These are phyloP conservation scores for Ostrea edulis DNA, from an alignment of 1,140 invertebrate species.

Conservation along the genomic window DNA sequence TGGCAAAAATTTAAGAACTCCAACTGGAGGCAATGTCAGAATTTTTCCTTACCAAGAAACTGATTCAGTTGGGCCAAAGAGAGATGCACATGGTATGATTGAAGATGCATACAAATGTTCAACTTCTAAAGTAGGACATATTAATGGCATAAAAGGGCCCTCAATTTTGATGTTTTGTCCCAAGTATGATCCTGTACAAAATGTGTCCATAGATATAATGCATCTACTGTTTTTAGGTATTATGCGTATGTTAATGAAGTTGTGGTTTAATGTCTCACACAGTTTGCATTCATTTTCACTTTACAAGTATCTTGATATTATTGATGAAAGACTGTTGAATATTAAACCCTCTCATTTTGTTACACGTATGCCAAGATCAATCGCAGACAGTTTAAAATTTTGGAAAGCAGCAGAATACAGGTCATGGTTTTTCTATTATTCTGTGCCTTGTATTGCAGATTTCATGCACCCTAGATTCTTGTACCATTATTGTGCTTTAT, in stretches of 20 bases:
- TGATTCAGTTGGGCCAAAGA: constrained; percentile 31
- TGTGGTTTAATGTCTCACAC: constrained; percentile 31
- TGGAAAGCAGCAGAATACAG: constrained; percentile 50
- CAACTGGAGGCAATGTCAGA: constrained; percentile 35
- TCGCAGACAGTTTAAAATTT: constrained; percentile 41
- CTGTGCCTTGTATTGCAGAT: constrained; percentile 19
- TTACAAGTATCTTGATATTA: neutral
- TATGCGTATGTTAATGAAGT: constrained; percentile 35
- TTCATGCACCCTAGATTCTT: constrained; percentile 13
- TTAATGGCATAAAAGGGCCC: constrained; percentile 46
- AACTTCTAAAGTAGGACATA: neutral
- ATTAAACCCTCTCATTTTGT: constrained; percentile 44
- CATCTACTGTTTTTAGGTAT: constrained; percentile 40
- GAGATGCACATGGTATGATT: constrained; percentile 2
- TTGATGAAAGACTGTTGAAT: constrained; percentile 27
- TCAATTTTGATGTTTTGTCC: constrained; percentile 40
- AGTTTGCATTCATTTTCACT: constrained; percentile 32
- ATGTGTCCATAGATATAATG: constrained; percentile 49
- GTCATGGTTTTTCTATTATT: constrained; percentile 41
- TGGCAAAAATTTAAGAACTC: constrained; percentile 31
- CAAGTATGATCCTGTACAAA: constrained; percentile 15
- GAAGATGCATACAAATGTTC: neutral
- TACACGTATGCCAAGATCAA: constrained; percentile 40
- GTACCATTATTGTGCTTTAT: constrained; percentile 41
- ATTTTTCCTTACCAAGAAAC: constrained; percentile 32